Base-by-base conservation (phyloP, 2,113 vertebrate species). In the Protomyctophum bolini region DNA sequence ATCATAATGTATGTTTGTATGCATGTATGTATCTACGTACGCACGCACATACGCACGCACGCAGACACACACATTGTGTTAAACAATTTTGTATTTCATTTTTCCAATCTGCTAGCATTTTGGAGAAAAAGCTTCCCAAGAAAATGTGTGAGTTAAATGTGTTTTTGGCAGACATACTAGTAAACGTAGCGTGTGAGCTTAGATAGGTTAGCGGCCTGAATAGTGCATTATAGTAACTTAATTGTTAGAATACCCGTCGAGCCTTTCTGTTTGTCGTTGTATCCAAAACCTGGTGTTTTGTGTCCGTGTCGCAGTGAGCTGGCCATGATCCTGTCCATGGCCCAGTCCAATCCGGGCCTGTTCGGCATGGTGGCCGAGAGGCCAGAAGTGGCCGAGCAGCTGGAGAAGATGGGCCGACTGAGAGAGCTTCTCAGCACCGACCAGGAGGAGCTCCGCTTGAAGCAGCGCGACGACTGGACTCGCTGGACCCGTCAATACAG, bases 251-350 rank as follows among this genome's bases (percentile, higher is more conserved):
- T 14, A 21, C 33, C 33, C 33, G 5, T 57, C 14, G 58, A 48
- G n/a, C 9, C 49, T 65, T 8, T 41, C 21, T 60, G 29, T 10
- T 41, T 10, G 28, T 6, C 5, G n/a, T 65, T 12, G 0, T 15
- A 8, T 52, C 8, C 51, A 11, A 12, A 7, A 3, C 58, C 0
- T 54, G 49, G 11, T 8, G 47, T 52, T 29, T 49, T 47, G 46
- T 59, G 7, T 68, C 21, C 28, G 8, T 75, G 21, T 66, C 76
- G n/a, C 80, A 97, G 96, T 73, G 95, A 97, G 6, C 84, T 97
- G 60, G 94, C 94, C 15, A 93, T 95, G 94, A 94, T 97, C 93
- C 82, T 97, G 4, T 92, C 93, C 87, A 77, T 97, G 87, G 95
- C 95, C 6, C 94, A 96, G 87, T 94, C 94, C 0, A 95, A 95